Evolutionary conservation across 2,113 vertebrate species (phyloP), one percentile per base, ranked within the genome.

Genomic region (Dascyllus trimaculatus): DNA sequence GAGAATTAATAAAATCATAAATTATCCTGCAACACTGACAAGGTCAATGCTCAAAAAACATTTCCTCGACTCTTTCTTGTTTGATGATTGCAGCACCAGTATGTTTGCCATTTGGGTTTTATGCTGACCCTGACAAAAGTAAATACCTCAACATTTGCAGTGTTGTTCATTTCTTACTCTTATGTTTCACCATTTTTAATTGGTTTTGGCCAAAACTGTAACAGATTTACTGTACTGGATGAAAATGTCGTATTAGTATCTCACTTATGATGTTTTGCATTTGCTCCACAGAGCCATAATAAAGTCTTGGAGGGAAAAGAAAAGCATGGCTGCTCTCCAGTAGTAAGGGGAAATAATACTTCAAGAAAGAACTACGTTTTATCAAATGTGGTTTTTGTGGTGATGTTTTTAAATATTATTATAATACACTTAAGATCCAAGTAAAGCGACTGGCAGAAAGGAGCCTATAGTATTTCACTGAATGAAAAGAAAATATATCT

Each of bases 61-160:
- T 65, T 32, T 56, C 43, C 71, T 57, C 18, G 26, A 56, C n/a
- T 21, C 22, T 29, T 63, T 40, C 38, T 71, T 46, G 21, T 67
- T 53, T 63, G 14, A 49, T 66, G 58, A 71, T 38, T 59, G 13
- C 22, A 56, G 45, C 51, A 26, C 40, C 48, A 60, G 19, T 58
- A 57, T 78, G 64, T 80, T 72, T 70, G 48, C 68, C 62, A 32
- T 68, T 35, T 80, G 45, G 35, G 5, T 66, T 53, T 76, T 52
- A 79, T 60, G n/a, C 14, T 49, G 40, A 4, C 72, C 4, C 14
- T 22, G 48, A 57, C 11, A 35, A 21, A 45, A 62, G 14, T 14
- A 32, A 64, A 61, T 54, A 71, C 45, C 17, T 65, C 11, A 2
- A 48, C 64, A 35, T 24, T 4, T n/a, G 24, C 7, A 62, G 19